A percentile compares a stretch with the other conserved stretches of the same genome.
Evolutionary conservation across 2,888 invertebrate species (phyloP).

Genomic region (Ormyrus rosae): DNA sequence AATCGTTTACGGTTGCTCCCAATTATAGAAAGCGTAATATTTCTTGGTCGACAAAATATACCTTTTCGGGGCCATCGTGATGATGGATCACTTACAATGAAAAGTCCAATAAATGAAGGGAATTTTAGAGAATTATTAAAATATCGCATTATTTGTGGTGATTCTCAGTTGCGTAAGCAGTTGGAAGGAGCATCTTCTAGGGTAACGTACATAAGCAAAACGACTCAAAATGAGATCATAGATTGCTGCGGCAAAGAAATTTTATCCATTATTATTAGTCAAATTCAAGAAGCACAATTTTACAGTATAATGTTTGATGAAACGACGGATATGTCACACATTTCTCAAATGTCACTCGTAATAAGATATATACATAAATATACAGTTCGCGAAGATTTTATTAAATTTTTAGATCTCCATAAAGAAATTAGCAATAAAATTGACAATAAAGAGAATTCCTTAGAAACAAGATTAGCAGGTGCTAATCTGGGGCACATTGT

Average conservation of each 20-base stretch:
- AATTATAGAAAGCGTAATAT: constrained; percentile 59
- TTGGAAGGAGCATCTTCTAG: constrained; percentile 42
- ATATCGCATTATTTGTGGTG: constrained; percentile 26
- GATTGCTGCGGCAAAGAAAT: too few species aligned
- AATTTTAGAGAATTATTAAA: constrained; percentile 15
- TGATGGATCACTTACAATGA: background rate
- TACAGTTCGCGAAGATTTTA: too few species aligned
- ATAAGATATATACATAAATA: constrained; percentile 8
- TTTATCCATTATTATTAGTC: background rate
- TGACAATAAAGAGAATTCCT: too few species aligned
- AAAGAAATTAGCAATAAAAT: too few species aligned
- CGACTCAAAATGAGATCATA: too few species aligned
- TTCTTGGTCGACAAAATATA: constrained; percentile 63
- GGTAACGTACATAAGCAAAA: constrained; percentile 41
- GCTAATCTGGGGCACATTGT: constrained; percentile 18
- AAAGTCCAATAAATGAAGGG: background rate
- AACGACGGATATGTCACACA: constrained; percentile 55
- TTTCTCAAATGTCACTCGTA: constrained; percentile 49
- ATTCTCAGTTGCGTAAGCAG: constrained; percentile 30
- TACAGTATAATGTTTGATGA: constrained; percentile 59
- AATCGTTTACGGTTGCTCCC: constrained; percentile 54
- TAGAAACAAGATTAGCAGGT: background rate
- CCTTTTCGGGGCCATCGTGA: constrained; percentile 59
- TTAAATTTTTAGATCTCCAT: background rate
- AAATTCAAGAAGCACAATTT: background rate